Evolutionary conservation across 2,113 vertebrate genomes (phyloP).

Genomic region (Aegithalos caudatus): DNA sequence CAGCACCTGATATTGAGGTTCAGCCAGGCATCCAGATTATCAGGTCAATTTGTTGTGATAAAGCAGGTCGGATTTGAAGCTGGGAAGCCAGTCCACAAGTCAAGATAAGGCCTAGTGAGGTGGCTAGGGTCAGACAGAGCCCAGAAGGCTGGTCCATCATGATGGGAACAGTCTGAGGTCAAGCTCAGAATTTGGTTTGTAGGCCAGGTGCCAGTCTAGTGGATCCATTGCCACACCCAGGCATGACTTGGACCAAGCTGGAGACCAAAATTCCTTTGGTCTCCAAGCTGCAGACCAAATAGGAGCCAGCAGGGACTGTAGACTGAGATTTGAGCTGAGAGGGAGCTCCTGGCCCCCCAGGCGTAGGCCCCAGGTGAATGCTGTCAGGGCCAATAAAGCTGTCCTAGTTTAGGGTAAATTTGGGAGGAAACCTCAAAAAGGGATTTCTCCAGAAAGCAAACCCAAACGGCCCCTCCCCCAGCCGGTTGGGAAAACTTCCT

Average conservation of each 20-base stretch:
- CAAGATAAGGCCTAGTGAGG: neutral
- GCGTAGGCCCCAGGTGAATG: rapidly evolving
- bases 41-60: neutral
- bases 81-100: neutral
- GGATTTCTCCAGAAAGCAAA: no score
- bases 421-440: no score
- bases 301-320: neutral
- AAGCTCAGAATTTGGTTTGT: neutral
- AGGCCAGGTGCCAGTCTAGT: neutral
- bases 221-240: neutral
- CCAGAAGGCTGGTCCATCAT: neutral
- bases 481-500: no score
- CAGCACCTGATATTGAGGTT: neutral
- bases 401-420: no score
- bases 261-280: neutral
- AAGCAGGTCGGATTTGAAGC: neutral
- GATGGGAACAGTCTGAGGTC: neutral
- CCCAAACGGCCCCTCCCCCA: no score
- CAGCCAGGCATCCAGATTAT: neutral
- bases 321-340: neutral
- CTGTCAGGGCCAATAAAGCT: neutral
- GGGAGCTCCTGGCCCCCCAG: neutral
- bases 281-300: no score
- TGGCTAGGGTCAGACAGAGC: neutral
- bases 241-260: neutral